Conservation (phyloP, 2,113 vertebrate genomes). For the Bucco capensis region DNA sequence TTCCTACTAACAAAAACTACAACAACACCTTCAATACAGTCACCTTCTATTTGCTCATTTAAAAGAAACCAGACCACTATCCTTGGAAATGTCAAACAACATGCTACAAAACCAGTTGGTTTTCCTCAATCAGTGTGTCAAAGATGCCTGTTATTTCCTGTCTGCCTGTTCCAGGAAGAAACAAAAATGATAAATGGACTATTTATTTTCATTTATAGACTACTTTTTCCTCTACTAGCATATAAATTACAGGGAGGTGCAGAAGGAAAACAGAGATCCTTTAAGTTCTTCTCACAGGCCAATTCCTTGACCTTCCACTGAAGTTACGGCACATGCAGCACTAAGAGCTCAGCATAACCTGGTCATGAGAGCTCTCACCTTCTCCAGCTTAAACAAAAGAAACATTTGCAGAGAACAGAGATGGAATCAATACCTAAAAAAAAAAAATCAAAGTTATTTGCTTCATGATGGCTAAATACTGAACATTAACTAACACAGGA, state of each 20-base stretch:
- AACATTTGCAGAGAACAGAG: background rate
- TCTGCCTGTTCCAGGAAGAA: background rate
- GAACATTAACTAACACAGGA: background rate
- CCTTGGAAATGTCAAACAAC: background rate
- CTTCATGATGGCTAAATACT: background rate
- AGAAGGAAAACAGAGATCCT: background rate
- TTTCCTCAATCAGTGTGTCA: accelerated
- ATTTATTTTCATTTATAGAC: background rate
- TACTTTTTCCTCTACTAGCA: background rate
- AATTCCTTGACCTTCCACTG: background rate
- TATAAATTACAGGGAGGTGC: background rate
- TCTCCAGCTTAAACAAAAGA: background rate
- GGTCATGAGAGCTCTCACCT: background rate
- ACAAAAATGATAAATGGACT: background rate
- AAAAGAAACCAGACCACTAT: background rate
- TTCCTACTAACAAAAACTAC: background rate
- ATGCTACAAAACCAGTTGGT: accelerated
- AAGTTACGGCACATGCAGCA: background rate
- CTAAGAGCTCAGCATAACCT: background rate
- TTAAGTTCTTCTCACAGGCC: background rate
- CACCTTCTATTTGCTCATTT: background rate
- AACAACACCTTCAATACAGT: background rate
- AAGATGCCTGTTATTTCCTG: background rate
- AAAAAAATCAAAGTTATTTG: background rate
- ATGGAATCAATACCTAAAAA: background rate